phyloP scores from a whole-genome alignment of 2,888 invertebrate genomes.

The Drosophila anomalata region DNA sequence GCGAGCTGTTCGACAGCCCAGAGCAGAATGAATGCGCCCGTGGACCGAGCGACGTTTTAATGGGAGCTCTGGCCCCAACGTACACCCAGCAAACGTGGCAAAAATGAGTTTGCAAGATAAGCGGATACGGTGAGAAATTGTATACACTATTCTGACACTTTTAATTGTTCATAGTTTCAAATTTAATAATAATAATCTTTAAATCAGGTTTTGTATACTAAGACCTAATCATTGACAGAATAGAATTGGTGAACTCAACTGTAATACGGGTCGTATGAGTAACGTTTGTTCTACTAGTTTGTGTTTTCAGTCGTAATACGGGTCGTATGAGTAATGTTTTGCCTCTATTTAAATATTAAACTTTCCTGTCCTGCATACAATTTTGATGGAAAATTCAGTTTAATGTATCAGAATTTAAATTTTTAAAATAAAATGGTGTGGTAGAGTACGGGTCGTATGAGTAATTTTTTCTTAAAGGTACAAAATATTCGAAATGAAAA shows the following conservation, averaged over 20 bases:
- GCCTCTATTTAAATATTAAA: too few relatives aligned
- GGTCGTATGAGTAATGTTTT: neutral
- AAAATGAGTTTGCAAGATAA: neutral
- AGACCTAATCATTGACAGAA: too few relatives aligned
- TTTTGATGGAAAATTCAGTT: too few relatives aligned
- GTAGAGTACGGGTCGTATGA: neutral
- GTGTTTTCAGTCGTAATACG: neutral
- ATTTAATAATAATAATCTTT: too few relatives aligned
- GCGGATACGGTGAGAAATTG: neutral
- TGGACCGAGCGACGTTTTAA: conserved; percentile 57
- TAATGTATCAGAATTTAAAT: too few relatives aligned
- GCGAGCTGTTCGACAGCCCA: conserved; percentile 59
- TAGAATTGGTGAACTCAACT: too few relatives aligned
- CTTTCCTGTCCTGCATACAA: too few relatives aligned
- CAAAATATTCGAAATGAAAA: neutral
- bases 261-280: too few relatives aligned
- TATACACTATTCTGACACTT: neutral
- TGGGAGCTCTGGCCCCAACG: conserved; percentile 30
- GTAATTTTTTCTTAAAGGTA: neutral
- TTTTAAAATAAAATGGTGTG: too few relatives aligned
- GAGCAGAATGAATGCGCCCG: conserved; percentile 62
- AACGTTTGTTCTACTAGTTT: too few relatives aligned
- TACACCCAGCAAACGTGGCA: conserved; percentile 54
- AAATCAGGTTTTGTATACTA: too few relatives aligned
- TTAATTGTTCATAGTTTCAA: neutral